These are phyloP conservation scores for Sapayoa aenigma DNA, from an alignment of 2,113 vertebrate species.

Conservation along the genomic window DNA sequence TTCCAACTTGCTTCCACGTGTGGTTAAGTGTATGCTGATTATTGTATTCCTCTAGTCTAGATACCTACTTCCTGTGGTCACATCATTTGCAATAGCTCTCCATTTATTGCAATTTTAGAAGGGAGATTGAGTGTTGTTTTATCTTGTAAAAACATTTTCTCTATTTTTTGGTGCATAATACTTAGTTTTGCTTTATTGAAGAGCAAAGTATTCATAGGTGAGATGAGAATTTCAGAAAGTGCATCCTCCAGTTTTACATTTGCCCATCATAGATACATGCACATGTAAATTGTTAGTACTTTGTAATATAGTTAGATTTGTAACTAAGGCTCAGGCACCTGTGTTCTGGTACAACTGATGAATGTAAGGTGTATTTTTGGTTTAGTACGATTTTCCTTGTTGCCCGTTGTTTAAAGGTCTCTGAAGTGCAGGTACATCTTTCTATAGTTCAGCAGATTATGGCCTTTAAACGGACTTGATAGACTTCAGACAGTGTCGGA, in stretches of 20 bases:
- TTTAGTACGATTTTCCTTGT: neutral
- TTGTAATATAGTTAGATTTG: neutral
- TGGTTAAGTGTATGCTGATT: neutral
- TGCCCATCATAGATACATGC: fast-evolving
- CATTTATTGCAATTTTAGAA: neutral
- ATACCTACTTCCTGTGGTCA: neutral
- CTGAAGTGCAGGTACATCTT: neutral
- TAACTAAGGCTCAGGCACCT: neutral
- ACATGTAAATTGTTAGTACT: neutral
- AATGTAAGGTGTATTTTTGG: neutral
- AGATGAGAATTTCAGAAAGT: neutral
- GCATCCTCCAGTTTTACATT: neutral
- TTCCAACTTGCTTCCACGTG: fast-evolving
- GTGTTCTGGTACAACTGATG: neutral
- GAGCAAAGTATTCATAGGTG: neutral
- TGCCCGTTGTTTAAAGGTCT: neutral
- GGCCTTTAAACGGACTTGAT: neutral
- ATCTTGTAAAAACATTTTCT: neutral
- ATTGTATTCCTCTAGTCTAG: neutral
- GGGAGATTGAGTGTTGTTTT: neutral
- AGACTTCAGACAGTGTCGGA: neutral
- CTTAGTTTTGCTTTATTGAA: neutral
- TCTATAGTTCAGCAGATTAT: neutral
- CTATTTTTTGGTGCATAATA: fast-evolving
- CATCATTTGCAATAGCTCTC: neutral